Conservation (phyloP, 2,113 vertebrate genomes). For the Dunckerocampus dactyliophorus region DNA sequence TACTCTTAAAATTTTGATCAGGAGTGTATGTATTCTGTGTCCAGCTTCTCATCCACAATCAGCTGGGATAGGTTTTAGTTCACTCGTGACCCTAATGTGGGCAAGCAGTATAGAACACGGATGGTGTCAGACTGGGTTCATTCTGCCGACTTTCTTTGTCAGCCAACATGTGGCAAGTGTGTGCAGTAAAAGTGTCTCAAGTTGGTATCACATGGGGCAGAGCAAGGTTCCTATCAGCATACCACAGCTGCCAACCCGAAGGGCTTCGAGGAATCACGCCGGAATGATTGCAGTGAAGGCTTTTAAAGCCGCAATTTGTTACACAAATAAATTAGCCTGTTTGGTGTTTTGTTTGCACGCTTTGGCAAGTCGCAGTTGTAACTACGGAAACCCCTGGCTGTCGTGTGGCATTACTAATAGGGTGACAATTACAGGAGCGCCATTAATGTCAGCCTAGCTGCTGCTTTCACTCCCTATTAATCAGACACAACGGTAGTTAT, state of each 20-base stretch:
- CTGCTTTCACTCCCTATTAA: slow-evolving; percentile 63
- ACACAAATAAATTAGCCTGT: slow-evolving; percentile 69
- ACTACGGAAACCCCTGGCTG: slow-evolving; percentile 65
- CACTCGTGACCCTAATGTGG: no score
- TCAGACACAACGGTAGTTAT: slow-evolving; percentile 65
- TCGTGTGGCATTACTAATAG: slow-evolving; percentile 74
- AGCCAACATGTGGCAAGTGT: slow-evolving; percentile 1
- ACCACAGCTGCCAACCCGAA: slow-evolving; percentile 48
- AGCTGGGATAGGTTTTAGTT: no score
- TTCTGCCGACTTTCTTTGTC: slow-evolving; percentile 10
- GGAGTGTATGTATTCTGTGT: no score
- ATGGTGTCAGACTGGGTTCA: background rate
- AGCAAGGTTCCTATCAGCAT: slow-evolving; percentile 54
- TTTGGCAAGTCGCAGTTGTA: slow-evolving; percentile 65
- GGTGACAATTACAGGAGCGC: slow-evolving; percentile 71
- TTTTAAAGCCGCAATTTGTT: slow-evolving; percentile 73
- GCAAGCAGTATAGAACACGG: no score
- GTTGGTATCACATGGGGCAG: slow-evolving; percentile 38
- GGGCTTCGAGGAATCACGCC: slow-evolving; percentile 48
- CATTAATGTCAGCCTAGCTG: slow-evolving; percentile 66
- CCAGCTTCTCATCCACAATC: no score
- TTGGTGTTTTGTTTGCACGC: slow-evolving; percentile 69
- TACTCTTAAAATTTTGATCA: no score
- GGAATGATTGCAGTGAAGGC: slow-evolving; percentile 59
- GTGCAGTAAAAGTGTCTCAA: slow-evolving; percentile 6